Conservation (phyloP, 2,113 vertebrate genomes). For the Pterocles orientalis region DNA sequence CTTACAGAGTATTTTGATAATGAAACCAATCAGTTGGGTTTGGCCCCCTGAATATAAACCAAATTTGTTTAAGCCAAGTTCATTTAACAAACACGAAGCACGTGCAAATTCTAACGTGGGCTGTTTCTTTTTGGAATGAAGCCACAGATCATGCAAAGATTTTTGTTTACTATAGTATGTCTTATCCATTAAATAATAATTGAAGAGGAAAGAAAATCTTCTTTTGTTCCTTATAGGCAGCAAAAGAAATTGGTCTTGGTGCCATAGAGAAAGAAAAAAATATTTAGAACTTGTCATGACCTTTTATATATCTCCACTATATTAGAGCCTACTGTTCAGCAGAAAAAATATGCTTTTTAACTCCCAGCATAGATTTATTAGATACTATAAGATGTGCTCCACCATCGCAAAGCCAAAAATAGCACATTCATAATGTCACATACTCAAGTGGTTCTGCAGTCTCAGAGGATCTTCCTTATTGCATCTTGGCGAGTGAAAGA, state of each 20-base stretch:
- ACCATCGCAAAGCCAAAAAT: not conserved
- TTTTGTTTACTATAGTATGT: not conserved
- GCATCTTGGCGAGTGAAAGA: slow-evolving; percentile 28
- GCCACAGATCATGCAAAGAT: not conserved
- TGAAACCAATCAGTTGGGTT: not conserved
- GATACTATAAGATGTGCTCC: not conserved
- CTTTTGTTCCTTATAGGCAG: not conserved
- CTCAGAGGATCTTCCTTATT: slow-evolving; percentile 59
- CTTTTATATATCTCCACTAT: not conserved
- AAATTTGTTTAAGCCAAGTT: not conserved
- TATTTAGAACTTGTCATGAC: not conserved
- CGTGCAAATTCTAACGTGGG: not conserved
- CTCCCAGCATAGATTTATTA: slow-evolving; percentile 30
- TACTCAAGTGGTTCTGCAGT: not conserved
- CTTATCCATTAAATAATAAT: not conserved
- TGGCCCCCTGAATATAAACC: not conserved
- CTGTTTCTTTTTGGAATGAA: not conserved
- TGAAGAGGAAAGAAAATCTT: rapidly evolving
- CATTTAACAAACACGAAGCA: not conserved
- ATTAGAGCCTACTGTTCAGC: not conserved
- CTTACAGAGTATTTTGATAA: not conserved
- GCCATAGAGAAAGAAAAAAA: not conserved
- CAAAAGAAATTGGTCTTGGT: not conserved
- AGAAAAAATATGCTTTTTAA: slow-evolving; percentile 35
- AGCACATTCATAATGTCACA: slow-evolving; percentile 19